phyloP scores from a whole-genome alignment of 2,797 vertebrate genomes.

The Myotis vivesi region DNA sequence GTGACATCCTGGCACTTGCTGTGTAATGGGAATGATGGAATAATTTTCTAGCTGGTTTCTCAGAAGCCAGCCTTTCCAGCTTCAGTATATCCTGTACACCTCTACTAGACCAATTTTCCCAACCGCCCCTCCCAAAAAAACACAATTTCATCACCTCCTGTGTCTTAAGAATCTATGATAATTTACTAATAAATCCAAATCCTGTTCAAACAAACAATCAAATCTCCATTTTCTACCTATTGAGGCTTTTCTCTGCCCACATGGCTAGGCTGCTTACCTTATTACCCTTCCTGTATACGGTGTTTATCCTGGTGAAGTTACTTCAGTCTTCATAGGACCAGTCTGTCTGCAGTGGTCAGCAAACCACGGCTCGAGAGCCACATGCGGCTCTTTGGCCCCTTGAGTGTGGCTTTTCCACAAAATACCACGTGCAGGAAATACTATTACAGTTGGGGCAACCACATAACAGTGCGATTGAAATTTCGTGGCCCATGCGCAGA shows the following conservation, averaged over 20 bases:
- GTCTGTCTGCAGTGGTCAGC: too few relatives aligned
- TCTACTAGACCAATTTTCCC: background rate
- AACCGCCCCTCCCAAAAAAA: background rate
- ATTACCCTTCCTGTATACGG: background rate
- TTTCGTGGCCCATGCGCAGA: too few relatives aligned
- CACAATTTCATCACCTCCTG: background rate
- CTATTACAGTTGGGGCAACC: too few relatives aligned
- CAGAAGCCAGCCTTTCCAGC: background rate
- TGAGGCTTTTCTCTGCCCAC: background rate
- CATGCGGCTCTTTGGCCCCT: too few relatives aligned
- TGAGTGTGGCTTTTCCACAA: too few relatives aligned
- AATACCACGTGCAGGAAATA: too few relatives aligned
- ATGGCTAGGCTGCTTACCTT: background rate
- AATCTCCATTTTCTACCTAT: background rate
- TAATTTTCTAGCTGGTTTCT: background rate
- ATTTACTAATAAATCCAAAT: slow-evolving; percentile 6
- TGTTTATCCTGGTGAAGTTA: background rate
- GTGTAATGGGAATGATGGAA: background rate
- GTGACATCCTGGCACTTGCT: background rate
- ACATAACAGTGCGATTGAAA: too few relatives aligned
- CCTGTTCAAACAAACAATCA: background rate
- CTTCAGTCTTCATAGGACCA: background rate
- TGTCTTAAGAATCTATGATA: background rate
- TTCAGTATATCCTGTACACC: background rate
- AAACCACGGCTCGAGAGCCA: too few relatives aligned